A percentile compares a stretch with the other conserved stretches of the same genome.
Evolutionary conservation across 2,113 vertebrate species (phyloP).

Genomic region (Carettochelys insculpta): DNA sequence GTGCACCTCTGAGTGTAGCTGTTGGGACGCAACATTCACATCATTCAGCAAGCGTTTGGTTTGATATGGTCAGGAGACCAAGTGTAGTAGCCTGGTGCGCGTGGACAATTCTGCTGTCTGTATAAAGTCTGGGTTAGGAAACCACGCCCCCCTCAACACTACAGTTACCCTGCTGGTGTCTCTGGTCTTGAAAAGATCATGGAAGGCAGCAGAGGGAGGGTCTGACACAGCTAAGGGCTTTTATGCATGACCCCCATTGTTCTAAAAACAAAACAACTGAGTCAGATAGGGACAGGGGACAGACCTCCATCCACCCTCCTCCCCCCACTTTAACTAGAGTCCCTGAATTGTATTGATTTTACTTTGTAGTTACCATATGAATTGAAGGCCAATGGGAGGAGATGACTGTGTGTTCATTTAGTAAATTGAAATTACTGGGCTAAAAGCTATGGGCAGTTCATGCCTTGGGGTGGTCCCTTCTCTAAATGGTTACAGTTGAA

Average conservation of each 20-base stretch:
- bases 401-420: background rate
- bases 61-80: background rate
- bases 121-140: background rate
- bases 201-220: rapidly evolving
- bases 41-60: background rate
- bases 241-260: background rate
- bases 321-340: conserved; percentile 2
- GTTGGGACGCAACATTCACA: rapidly evolving
- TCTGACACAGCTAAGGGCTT: background rate
- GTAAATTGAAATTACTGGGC: background rate
- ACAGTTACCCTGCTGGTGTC: no score
- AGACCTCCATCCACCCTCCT: background rate
- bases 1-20: rapidly evolving
- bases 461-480: background rate
- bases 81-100: background rate
- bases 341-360: conserved; percentile 33
- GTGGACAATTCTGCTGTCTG: background rate
- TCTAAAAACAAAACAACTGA: conserved; percentile 44
- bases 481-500: background rate
- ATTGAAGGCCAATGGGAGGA: background rate
- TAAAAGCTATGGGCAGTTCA: background rate
- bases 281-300: conserved; percentile 31
- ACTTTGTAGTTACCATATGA: conserved; percentile 42
- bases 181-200: background rate
- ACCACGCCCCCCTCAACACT: background rate